A percentile compares a stretch with the other conserved stretches of the same genome.
phyloP scores from a whole-genome alignment of 2,797 vertebrate species.

The Spinibarbus caldwelli region DNA sequence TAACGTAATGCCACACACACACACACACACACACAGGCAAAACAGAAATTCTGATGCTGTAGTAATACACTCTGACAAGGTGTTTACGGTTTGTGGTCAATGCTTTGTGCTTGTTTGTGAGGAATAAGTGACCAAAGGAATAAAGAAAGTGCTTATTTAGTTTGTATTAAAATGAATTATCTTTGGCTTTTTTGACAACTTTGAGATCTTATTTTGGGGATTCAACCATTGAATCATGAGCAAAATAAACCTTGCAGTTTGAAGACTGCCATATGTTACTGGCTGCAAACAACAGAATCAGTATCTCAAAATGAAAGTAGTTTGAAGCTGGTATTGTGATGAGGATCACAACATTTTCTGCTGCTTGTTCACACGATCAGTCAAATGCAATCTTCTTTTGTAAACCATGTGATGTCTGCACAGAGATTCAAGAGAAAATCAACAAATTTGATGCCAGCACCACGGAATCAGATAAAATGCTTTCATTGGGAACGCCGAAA shows the following conservation, averaged over 20 bases:
- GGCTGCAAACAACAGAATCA: slow-evolving; percentile 32
- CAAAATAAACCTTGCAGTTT: slow-evolving; percentile 40
- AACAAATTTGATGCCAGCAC: slow-evolving; percentile 29
- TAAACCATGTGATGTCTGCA: background rate
- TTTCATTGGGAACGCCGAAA: slow-evolving; percentile 15
- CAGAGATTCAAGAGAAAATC: slow-evolving; percentile 22
- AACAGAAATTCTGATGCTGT: slow-evolving; percentile 23
- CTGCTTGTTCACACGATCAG: slow-evolving; percentile 2
- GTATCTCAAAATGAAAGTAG: slow-evolving; percentile 30
- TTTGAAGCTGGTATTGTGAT: slow-evolving; percentile 19
- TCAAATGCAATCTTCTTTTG: background rate
- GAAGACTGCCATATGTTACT: slow-evolving; percentile 24
- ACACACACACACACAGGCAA: background rate
- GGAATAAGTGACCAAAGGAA: too few species aligned
- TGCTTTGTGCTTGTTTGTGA: too few species aligned
- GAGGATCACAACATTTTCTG: background rate
- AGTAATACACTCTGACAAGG: slow-evolving; percentile 13
- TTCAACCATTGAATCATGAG: background rate
- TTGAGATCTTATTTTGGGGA: background rate
- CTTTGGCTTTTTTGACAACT: too few species aligned
- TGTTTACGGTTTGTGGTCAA: too few species aligned
- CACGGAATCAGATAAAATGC: slow-evolving; percentile 24
- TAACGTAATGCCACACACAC: slow-evolving; percentile 14
- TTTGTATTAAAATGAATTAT: background rate
- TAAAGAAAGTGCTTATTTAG: background rate